Evolutionary conservation across 2,113 vertebrate species (phyloP).

Genomic region (Plestiodon gilberti): DNA sequence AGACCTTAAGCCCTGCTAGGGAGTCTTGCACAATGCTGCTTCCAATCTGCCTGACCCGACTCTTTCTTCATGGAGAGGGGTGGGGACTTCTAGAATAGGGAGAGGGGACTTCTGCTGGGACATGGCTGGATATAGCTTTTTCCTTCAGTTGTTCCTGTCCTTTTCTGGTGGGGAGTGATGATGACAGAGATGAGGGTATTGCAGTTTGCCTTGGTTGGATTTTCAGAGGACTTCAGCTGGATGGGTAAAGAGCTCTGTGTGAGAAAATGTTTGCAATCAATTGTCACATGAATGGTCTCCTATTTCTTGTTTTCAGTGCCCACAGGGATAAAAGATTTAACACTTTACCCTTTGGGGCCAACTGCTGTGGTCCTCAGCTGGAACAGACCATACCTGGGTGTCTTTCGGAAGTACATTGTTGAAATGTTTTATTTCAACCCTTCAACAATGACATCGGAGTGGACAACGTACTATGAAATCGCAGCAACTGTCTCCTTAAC

Average conservation of each 20-base stretch:
- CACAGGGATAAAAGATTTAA: constrained; percentile 89
- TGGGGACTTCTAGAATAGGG: neutral
- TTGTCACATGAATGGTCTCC: neutral
- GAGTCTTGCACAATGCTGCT: neutral
- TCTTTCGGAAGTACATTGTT: constrained; percentile 93
- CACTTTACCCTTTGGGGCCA: constrained; percentile 90
- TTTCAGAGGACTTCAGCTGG: neutral
- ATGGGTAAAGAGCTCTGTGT: neutral
- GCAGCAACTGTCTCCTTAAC: constrained; percentile 89
- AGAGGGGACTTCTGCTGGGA: neutral
- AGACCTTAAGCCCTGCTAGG: neutral
- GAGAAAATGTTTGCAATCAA: neutral
- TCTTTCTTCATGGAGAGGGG: neutral
- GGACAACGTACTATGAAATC: constrained; percentile 97
- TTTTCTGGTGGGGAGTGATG: neutral
- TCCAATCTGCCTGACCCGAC: neutral
- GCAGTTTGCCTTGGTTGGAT: neutral
- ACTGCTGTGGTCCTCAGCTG: constrained; percentile 92
- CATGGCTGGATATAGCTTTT: neutral
- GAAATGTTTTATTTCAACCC: constrained; percentile 98
- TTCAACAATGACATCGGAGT: constrained; percentile 87
- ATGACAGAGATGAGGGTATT: neutral
- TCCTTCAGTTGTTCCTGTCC: neutral
- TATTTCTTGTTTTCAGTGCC: constrained; percentile 79
- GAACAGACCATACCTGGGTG: constrained; percentile 89